A percentile compares a stretch with the other conserved stretches of the same genome.
phyloP scores from a whole-genome alignment of 1,140 invertebrate species.

The Drosophila guanche region DNA sequence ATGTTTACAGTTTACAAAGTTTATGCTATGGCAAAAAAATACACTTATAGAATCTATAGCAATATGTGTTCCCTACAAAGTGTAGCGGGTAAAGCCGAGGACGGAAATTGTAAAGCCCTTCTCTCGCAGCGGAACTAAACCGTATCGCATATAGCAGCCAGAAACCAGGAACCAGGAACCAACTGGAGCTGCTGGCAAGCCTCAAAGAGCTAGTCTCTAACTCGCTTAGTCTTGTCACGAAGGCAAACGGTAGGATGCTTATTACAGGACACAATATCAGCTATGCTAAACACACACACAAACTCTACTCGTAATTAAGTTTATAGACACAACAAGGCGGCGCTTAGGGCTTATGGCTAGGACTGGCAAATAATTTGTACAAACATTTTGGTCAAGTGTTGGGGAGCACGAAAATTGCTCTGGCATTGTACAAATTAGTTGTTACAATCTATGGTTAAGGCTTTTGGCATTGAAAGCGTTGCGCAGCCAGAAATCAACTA shows the following conservation, averaged over 20 bases:
- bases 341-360: slow-evolving; percentile 31
- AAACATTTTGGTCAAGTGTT: slow-evolving; percentile 3
- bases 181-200: slow-evolving; percentile 37
- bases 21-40: slow-evolving; percentile 63
- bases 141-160: not conserved
- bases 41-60: slow-evolving; percentile 33
- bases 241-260: slow-evolving; percentile 25
- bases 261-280: slow-evolving; percentile 11
- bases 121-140: slow-evolving; percentile 13
- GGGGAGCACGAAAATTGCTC: not conserved
- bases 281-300: slow-evolving; percentile 35
- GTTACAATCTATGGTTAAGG: slow-evolving; percentile 43
- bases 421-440: slow-evolving; percentile 24
- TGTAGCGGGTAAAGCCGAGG: slow-evolving; percentile 46
- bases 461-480: slow-evolving; percentile 51
- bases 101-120: slow-evolving; percentile 63
- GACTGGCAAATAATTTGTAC: slow-evolving; percentile 33
- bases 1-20: slow-evolving; percentile 14
- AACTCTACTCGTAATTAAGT: slow-evolving; percentile 12
- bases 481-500: slow-evolving; percentile 58
- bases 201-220: slow-evolving; percentile 45
- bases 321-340: slow-evolving; percentile 33
- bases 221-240: slow-evolving; percentile 55
- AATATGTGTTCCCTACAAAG: slow-evolving; percentile 42
- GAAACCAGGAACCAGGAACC: slow-evolving; percentile 24